phyloP scores from a whole-genome alignment of 2,797 vertebrate genomes.

The Hypotaenidia okinawae region DNA sequence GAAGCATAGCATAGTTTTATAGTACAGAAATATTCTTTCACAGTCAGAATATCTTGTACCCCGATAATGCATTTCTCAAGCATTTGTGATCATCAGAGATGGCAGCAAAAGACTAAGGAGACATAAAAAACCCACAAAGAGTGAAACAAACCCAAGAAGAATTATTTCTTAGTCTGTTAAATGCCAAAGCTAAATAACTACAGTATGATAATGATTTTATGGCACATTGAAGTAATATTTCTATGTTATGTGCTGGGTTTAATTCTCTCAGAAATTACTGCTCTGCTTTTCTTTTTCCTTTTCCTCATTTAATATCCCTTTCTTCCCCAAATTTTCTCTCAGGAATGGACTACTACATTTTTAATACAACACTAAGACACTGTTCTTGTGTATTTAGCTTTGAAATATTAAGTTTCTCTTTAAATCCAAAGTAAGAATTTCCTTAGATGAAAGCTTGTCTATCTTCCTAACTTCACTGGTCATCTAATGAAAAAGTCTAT shows the following conservation, averaged over 20 bases:
- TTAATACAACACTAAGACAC: background rate
- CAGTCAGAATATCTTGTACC: background rate
- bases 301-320: background rate
- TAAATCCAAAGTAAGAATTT: background rate
- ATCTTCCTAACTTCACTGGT: background rate
- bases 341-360: background rate
- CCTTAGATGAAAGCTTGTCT: background rate
- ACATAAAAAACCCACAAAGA: accelerated
- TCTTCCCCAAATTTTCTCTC: background rate
- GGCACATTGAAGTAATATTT: background rate
- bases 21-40: background rate
- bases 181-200: background rate
- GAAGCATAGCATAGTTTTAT: background rate
- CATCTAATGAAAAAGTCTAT: background rate
- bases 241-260: background rate
- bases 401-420: background rate
- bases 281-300: background rate
- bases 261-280: background rate
- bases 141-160: background rate
- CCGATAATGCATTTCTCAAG: background rate
- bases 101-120: background rate
- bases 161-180: background rate
- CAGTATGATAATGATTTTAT: background rate
- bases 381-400: background rate
- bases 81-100: background rate